Evolutionary conservation across 2,888 invertebrate species (phyloP).

Genomic region (Endomychus coccineus): DNA sequence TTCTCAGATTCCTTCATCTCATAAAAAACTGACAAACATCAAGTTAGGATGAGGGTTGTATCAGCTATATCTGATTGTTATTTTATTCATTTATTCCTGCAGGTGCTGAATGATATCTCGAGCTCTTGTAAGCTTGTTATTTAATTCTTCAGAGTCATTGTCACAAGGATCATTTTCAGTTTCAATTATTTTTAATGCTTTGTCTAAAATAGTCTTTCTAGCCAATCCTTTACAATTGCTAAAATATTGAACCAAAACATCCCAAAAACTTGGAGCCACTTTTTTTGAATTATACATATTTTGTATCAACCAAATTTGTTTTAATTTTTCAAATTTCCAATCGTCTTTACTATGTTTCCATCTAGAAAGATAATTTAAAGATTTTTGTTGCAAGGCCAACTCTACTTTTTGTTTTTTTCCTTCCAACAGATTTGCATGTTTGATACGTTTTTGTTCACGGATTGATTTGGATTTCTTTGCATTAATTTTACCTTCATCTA

Average conservation of each 20-base stretch:
- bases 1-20: no score
- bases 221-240: slow-evolving; percentile 62
- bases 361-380: slow-evolving; percentile 59
- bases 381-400: slow-evolving; percentile 52
- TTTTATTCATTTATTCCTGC: slow-evolving; percentile 47
- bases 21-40: no score
- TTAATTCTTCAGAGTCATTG: slow-evolving; percentile 42
- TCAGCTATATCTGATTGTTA: no score
- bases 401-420: slow-evolving; percentile 49
- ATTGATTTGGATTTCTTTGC: slow-evolving; percentile 48
- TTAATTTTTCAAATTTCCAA: slow-evolving; percentile 76
- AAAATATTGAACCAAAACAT: slow-evolving; percentile 62
- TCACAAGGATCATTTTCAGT: slow-evolving; percentile 50
- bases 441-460: slow-evolving; percentile 58
- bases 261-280: slow-evolving; percentile 57
- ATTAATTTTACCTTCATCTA: slow-evolving; percentile 33
- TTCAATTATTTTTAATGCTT: slow-evolving; percentile 58
- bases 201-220: slow-evolving; percentile 52
- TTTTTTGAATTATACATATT: slow-evolving; percentile 56
- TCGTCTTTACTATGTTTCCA: slow-evolving; percentile 64
- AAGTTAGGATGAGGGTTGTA: no score
- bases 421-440: slow-evolving; percentile 50
- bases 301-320: slow-evolving; percentile 69
- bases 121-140: slow-evolving; percentile 52
- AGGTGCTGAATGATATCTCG: slow-evolving; percentile 60